These are phyloP conservation scores for Recurvirostra avosetta DNA, from an alignment of 2,113 vertebrate species.

Conservation along the genomic window DNA sequence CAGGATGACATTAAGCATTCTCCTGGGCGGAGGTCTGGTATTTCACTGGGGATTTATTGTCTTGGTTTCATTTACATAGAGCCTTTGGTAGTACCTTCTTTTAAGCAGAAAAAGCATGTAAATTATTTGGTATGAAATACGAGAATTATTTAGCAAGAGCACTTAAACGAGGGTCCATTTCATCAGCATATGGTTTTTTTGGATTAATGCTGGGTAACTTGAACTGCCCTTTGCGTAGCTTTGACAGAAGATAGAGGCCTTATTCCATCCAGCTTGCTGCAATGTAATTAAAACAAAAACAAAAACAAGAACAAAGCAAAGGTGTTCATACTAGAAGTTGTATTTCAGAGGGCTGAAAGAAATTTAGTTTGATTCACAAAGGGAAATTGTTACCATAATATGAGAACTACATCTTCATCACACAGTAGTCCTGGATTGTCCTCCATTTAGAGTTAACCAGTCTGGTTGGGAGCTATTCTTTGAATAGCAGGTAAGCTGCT, in stretches of 20 bases:
- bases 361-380: neutral
- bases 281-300: neutral
- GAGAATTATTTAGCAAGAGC: neutral
- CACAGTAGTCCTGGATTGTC: neutral
- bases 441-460: neutral
- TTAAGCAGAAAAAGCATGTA: neutral
- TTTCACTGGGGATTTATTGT: neutral
- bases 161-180: neutral
- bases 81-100: neutral
- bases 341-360: neutral
- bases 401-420: neutral
- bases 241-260: neutral
- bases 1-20: neutral
- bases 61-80: neutral
- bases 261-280: neutral
- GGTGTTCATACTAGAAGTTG: neutral
- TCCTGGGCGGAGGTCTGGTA: neutral
- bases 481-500: neutral
- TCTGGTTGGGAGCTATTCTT: neutral
- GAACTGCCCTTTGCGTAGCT: neutral
- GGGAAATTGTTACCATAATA: neutral
- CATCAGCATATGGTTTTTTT: neutral
- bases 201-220: neutral
- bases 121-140: neutral
- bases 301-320: neutral